Base-by-base conservation (phyloP, 2,888 invertebrate genomes). In the Napeogenes sylphis region DNA sequence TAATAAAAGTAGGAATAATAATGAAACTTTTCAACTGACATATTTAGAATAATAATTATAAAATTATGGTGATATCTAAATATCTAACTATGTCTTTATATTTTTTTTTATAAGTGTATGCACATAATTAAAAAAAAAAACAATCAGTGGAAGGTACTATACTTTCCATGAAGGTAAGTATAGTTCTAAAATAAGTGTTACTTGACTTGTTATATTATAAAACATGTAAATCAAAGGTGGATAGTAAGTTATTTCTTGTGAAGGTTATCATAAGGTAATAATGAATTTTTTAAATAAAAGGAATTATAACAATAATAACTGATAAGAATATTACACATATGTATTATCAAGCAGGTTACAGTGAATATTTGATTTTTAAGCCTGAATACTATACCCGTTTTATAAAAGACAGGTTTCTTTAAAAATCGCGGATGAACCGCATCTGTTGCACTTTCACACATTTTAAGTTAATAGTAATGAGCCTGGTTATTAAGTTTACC, bases 401-500 rank as follows among this genome's bases (percentile, higher is more conserved):
- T 64, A 68, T 73, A 73, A 69, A 69, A 47, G 56, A 72, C 67
- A 10, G 80, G 77, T 75, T 80, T 83, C 68, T 71, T 69, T 75
- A 70, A 68, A 76, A 87, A 88, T 64, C 89, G 81, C 46, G 85
- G 85, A 71, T 89, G 87, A 4, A 79, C 84, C 53, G 85, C 85
- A 67, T 89, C 89, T 45, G 75, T 75, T n/a, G 70, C 67, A 63
- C 71, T 73, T 58, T 74, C 74, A 68, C 69, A 73, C 82, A 84
- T 84, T 63, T 67, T 69, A 66, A 59, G 64, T 58, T 58, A 58
- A 56, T 62, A 42, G 62, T 61, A 72, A 61, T 47, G 58, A 57
- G 38, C 58, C 57, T 32, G 56, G 38, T 60, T 56, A 59, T 60
- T 67, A 67, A 66, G 69, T 65, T 84, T 87, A 85, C 85, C 85